Evolutionary conservation across 2,888 invertebrate species (phyloP), one percentile per base, ranked within the genome.

Genomic region (Drosophila vallismaia): DNA sequence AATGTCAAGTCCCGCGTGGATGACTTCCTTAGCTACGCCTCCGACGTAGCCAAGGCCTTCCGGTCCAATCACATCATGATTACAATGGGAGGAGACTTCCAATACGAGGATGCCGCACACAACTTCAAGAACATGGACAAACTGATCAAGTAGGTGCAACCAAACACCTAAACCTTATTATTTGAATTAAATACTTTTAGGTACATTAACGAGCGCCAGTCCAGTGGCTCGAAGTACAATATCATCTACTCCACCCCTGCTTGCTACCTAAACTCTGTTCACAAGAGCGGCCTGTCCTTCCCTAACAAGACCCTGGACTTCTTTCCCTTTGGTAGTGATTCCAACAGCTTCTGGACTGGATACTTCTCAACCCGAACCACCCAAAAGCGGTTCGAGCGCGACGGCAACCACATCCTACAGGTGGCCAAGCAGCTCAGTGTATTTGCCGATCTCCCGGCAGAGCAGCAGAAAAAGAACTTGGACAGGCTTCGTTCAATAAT

Each of bases 311-410:
- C 92, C 0, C 97, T 97, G 79, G 98, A 98, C 88, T 98, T 97
- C 92, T 97, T 98, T 91, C 98, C 98, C 0, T 98, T 97, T 91
- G 96, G 97, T 0, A 96, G 95, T 45, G 96, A 96, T 88, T 93
- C 94, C 0, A 95, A 97, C 85, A 93, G 96, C 0, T 99, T 95
- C 89, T 99, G 99, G 99, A 98, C 98, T 0, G 99, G 99, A 0
- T 97, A 96, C 88, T 97, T 95, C 87, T 95, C 96, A 0, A 97
- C 97, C 0, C 93, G 97, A 29, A 97, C 97, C 0, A 95, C 96
- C 0, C 92, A 95, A 0, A 97, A 97, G 85, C 94, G 94, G 66
- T 96, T 94, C 74, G 96, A 96, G 89, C 93, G 96, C 10, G 92
- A 94, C 55, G 95, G 95, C 1, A 97, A 96, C 79, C 94, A 94